These are phyloP conservation scores for Ophiothrix spiculata DNA, from an alignment of 35 echinoderm and acorn worm species.

Conservation along the genomic window DNA sequence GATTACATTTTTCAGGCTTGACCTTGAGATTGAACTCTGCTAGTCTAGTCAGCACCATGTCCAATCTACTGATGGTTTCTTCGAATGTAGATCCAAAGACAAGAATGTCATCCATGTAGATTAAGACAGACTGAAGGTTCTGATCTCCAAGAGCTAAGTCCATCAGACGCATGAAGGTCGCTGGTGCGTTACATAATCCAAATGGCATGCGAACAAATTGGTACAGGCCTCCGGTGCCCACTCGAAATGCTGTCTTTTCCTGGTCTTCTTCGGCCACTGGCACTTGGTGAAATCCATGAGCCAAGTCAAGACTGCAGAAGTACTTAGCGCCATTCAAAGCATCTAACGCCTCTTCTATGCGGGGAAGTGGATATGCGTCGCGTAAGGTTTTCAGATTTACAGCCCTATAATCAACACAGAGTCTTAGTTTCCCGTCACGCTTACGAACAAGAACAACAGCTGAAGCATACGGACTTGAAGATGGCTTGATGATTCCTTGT, in stretches of 20 bases:
- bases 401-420: conserved; percentile 33
- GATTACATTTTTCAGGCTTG: conserved; percentile 51
- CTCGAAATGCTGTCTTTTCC: conserved; percentile 58
- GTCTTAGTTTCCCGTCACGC: conserved; percentile 15
- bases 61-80: conserved; percentile 45
- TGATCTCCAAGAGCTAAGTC: conserved; percentile 46
- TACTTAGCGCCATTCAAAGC: conserved; percentile 44
- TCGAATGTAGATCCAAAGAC: conserved; percentile 62
- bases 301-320: conserved; percentile 59
- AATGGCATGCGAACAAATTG: conserved; percentile 45
- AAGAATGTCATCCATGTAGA: conserved; percentile 74
- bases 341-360: conserved; percentile 71
- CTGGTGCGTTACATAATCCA: conserved; percentile 61
- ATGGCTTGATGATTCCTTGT: conserved; percentile 16
- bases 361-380: conserved; percentile 60
- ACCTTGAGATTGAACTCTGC: conserved; percentile 47
- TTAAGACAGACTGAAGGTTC: conserved; percentile 48
- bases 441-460: conserved; percentile 42
- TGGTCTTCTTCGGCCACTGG: conserved; percentile 34
- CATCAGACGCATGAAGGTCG: conserved; percentile 57
- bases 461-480: conserved; percentile 26
- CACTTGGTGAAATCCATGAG: conserved; percentile 54
- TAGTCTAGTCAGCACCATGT: conserved; percentile 41
- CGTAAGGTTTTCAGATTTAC: conserved; percentile 55
- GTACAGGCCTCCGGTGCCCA: conserved; percentile 45